These are phyloP conservation scores for Tragelaphus buxtoni DNA, from an alignment of 2,113 vertebrate species.

Conservation along the genomic window DNA sequence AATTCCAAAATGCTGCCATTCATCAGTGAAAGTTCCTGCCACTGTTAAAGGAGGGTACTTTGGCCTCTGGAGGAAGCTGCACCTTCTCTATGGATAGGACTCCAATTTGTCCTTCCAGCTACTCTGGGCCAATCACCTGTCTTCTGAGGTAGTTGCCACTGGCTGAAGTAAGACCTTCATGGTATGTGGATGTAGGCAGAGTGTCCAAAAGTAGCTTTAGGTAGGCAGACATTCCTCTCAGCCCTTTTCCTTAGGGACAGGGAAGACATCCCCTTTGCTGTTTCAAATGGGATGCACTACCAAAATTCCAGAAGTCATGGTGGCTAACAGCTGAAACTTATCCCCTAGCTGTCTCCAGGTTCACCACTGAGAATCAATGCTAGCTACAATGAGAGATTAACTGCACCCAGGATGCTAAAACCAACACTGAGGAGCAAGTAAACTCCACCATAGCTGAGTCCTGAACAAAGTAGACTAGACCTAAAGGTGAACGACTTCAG, in stretches of 20 bases:
- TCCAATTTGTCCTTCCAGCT: not conserved
- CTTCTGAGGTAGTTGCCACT: not conserved
- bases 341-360: not conserved
- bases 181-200: not conserved
- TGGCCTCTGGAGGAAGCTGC: not conserved
- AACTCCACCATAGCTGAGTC: not conserved
- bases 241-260: not conserved
- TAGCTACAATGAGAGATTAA: not conserved
- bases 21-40: not conserved
- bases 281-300: not conserved
- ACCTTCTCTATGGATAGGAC: not conserved
- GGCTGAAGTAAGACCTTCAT: not conserved
- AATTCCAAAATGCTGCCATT: not conserved
- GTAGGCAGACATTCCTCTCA: not conserved
- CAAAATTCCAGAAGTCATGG: not conserved
- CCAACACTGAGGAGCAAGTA: not conserved
- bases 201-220: not conserved
- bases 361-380: not conserved
- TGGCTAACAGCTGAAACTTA: not conserved
- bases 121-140: not conserved
- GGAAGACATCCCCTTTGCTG: not conserved
- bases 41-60: not conserved
- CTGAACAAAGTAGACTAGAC: not conserved
- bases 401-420: not conserved
- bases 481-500: not conserved